Base-by-base conservation (phyloP, 2,888 invertebrate genomes). In the Monochamus alternatus region DNA sequence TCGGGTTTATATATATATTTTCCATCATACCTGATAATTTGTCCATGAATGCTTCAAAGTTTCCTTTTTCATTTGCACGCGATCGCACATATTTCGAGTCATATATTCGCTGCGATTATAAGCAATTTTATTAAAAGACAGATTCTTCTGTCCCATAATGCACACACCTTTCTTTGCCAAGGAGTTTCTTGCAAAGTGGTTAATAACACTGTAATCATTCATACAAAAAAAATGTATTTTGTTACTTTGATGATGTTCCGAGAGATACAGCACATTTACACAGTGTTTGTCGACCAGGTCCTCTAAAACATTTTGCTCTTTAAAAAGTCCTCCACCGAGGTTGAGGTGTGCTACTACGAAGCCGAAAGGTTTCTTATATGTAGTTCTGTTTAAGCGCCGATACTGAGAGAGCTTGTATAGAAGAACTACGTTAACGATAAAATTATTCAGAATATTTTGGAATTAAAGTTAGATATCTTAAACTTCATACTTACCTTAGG, bases 401-500 rank as follows among this genome's bases (percentile, higher is more conserved):
- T n/a, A n/a, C n/a, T n/a, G n/a, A n/a, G n/a, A n/a, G n/a, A n/a
- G n/a, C n/a, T n/a, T n/a, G n/a, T n/a, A n/a, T n/a, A n/a, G n/a
- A n/a, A n/a, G n/a, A n/a, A n/a, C n/a, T n/a, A n/a, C n/a, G n/a
- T 22, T 22, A 22, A 22, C 22, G 22, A 1, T 1, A 22, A 22
- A 22, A 22, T 22, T 22, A 22, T 22, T 22, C 22, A 22, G 22
- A 22, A 22, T 22, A 22, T 22, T 22, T 22, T 22, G 22, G 22
- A 22, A 22, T 22, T 22, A 22, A 22, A 22, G 22, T 22, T 22
- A 22, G 22, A 22, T 22, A 1, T 22, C 22, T 22, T 1, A 38
- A 44, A 63, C 4, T 3, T 32, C n/a, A n/a, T 47, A 47, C 10
- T 80, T 81, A 86, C 85, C 78, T 81, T 65, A 22, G 85, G 82